Percentiles rank a stretch among this genome's conserved stretches.
phyloP scores from a whole-genome alignment of 2,113 vertebrate genomes.

The Phainopepla nitens region DNA sequence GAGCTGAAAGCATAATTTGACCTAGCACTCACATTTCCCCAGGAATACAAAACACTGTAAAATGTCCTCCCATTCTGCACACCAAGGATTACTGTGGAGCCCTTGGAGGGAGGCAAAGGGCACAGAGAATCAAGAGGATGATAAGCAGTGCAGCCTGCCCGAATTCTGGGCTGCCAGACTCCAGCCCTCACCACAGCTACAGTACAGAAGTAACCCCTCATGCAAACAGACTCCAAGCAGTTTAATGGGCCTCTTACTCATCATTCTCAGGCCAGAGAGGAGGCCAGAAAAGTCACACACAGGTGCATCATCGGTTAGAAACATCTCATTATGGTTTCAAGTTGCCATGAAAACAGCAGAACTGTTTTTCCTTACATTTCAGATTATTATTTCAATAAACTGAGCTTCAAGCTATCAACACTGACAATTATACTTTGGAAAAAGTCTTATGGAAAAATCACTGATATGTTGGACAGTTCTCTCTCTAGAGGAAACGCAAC shows the following conservation, averaged over 20 bases:
- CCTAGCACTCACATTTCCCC: background rate
- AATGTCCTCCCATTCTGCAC: background rate
- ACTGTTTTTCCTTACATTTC: background rate
- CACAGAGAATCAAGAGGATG: background rate
- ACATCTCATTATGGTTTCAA: background rate
- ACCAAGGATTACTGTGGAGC: background rate
- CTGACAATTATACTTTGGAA: background rate
- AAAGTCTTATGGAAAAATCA: background rate
- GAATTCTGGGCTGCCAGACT: background rate
- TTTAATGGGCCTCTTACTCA: background rate
- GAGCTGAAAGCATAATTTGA: background rate
- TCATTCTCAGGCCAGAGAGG: fast-evolving
- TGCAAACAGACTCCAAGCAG: background rate
- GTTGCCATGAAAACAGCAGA: background rate
- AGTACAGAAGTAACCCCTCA: background rate
- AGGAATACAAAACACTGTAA: background rate
- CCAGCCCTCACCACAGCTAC: background rate
- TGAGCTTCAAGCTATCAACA: background rate
- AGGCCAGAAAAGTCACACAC: background rate
- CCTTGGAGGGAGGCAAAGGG: background rate
- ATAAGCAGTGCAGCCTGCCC: background rate
- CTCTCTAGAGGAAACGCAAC: background rate
- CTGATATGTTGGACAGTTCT: background rate
- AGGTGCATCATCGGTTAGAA: background rate
- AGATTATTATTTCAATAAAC: background rate